Evolutionary conservation across 64 coral and sea anemone genomes (phyloP).

Genomic region (Actinia equina): DNA sequence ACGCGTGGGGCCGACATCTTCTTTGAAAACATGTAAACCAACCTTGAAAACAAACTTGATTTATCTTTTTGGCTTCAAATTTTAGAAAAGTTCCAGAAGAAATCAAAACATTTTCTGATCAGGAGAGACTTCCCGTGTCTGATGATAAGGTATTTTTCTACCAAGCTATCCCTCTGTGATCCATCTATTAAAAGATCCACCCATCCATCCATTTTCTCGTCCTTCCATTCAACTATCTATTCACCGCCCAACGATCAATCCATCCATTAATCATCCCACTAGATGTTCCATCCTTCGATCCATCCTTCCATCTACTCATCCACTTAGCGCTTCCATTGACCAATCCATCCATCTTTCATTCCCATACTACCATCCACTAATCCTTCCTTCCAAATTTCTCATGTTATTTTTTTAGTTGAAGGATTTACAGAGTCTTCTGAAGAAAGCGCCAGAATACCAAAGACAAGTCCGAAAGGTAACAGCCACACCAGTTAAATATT

Average conservation of each 20-base stretch:
- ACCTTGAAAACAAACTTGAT: neutral
- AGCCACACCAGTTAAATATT: neutral
- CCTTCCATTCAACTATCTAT: neutral
- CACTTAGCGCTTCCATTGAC: neutral
- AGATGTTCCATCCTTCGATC: too few relatives aligned
- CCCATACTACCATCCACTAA: neutral
- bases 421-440: slow-evolving; percentile 68
- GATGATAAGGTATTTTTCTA: slow-evolving; percentile 34
- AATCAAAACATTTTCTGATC: slow-evolving; percentile 54
- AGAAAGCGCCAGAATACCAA: slow-evolving; percentile 78
- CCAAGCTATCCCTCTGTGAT: neutral
- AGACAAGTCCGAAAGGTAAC: slow-evolving; percentile 56
- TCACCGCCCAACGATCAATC: neutral
- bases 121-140: slow-evolving; percentile 34
- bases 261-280: neutral
- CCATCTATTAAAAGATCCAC: neutral
- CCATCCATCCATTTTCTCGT: neutral
- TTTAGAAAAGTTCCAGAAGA: slow-evolving; percentile 37
- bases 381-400: neutral
- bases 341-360: neutral
- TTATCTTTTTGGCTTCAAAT: neutral
- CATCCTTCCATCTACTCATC: too few relatives aligned
- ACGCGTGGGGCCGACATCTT: neutral
- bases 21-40: neutral
- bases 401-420: slow-evolving; percentile 41